Evolutionary conservation across 2,888 invertebrate species (phyloP), one percentile per base, ranked within the genome.

Genomic region (Temnothorax ravouxi): DNA sequence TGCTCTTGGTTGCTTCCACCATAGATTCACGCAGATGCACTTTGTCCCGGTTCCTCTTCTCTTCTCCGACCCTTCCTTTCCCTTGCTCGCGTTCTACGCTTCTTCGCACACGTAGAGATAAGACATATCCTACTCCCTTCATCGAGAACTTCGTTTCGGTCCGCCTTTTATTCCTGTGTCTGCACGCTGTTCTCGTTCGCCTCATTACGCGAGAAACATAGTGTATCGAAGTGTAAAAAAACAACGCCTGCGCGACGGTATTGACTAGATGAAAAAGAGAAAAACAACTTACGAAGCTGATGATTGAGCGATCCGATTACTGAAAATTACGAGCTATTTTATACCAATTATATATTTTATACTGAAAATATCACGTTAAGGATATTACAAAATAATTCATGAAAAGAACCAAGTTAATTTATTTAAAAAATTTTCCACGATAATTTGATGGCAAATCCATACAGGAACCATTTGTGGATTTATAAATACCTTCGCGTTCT

Each of bases 161-260:
- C 13, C 44, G 52, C 54, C 6, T 67, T 64, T 76, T 75, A 64
- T 75, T 56, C 56, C n/a, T 6, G 3, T 25, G 6, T 29, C 21
- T 62, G 38, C 34, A 62, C 52, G 11, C 1, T 47, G 21, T 71
- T 2, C 56, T n/a, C 64, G 15, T 80, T 62, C 21, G 21, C 3
- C 52, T 74, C 56, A 54, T 72, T 72, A 72, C 72, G 18, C 21
- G 44, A 52, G 8, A 18, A 18, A 44, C 13, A 15, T 38, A 54
- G 34, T 44, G 54, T 56, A 77, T 54, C 69, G 29, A 56, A 56
- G 44, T 56, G 77, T 66, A 41, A 67, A 66, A 77, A 67, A 77
- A 54, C 38, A 77, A 25, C 15, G n/a, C 13, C 4, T n/a, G 54
- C 34, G 34, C 47, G 62, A 62, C 29, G 29, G 34, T 56, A 54